Evolutionary conservation across 2,113 vertebrate genomes (phyloP).

Genomic region (Upupa epops): DNA sequence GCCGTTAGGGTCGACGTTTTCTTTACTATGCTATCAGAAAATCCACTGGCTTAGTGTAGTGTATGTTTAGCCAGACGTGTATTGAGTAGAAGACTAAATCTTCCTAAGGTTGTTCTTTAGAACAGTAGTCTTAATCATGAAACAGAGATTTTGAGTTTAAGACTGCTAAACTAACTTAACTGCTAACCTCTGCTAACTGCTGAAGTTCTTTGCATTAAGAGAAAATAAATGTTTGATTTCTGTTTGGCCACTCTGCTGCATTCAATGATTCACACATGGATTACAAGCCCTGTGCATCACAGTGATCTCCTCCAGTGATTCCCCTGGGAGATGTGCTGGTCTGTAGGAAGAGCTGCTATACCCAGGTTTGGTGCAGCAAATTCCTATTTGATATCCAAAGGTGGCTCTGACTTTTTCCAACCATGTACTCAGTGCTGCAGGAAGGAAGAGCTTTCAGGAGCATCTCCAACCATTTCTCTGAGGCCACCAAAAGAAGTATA

Average conservation of each 20-base stretch:
- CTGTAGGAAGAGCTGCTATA: background rate
- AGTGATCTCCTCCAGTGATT: background rate
- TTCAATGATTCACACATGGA: rapidly evolving
- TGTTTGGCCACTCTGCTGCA: background rate
- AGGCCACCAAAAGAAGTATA: background rate
- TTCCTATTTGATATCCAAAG: background rate
- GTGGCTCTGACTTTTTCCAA: background rate
- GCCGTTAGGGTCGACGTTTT: slow-evolving; percentile 57
- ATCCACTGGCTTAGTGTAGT: slow-evolving; percentile 5
- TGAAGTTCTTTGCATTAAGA: background rate
- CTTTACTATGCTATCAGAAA: slow-evolving; percentile 49
- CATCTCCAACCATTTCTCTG: background rate
- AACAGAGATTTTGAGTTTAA: slow-evolving; percentile 21
- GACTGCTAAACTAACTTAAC: background rate
- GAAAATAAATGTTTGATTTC: background rate
- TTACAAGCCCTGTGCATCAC: background rate
- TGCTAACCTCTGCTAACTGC: background rate
- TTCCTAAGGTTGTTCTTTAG: slow-evolving; percentile 43
- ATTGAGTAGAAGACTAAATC: slow-evolving; percentile 26
- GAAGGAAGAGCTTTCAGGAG: slow-evolving; percentile 12
- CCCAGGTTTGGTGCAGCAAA: background rate
- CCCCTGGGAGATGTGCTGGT: background rate
- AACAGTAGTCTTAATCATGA: slow-evolving; percentile 31
- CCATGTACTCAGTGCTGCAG: background rate
- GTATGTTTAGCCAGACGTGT: slow-evolving; percentile 45